Base-by-base conservation (phyloP, 2,888 invertebrate genomes). In the Operophtera brumata region DNA sequence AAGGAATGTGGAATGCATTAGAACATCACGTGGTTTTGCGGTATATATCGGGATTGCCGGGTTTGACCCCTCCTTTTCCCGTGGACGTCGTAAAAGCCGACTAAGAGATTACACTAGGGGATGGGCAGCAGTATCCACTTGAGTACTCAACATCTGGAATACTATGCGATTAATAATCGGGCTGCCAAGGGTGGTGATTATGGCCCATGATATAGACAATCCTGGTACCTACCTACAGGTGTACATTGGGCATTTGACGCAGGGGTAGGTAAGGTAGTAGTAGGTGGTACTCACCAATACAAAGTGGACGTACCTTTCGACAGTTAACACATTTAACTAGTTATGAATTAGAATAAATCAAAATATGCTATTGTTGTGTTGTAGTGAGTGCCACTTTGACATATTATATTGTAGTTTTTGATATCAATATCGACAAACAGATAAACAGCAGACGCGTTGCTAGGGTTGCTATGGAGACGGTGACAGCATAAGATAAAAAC, bases 381-480 rank as follows among this genome's bases (percentile, higher is more conserved):
- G 26, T 1, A 26, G 6, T 26, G 8, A 26, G 6, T 26, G 10
- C 10, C 36, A 9, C 14, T 39, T 20, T 20, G 32, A 10, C 3
- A n/a, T n/a, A n/a, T n/a, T n/a, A n/a, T n/a, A n/a, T n/a, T n/a
- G 7, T n/a, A 4, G 34, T 11, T 11, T 34, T 20, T 20, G 20
- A 4, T 34, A 34, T 6, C 14, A 47, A 5, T 32, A 41, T 45
- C 50, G 50, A 50, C 44, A 50, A 49, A 54, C 43, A 47, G 8
- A 10, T n/a, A 25, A 41, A 39, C 25, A 35, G 40, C 6, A 25
- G 28, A 52, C 50, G 53, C 50, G 55, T 59, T 26, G 50, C 20
- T 20, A 20, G 4, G 20, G 20, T 20, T 20, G 20, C 52, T 28
- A 52, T 52, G 36, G 52, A 30, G 8, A 52, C 30, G 14, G 14